These are phyloP conservation scores for Callimorpha dominula DNA, from an alignment of 2,888 invertebrate species.

Conservation along the genomic window DNA sequence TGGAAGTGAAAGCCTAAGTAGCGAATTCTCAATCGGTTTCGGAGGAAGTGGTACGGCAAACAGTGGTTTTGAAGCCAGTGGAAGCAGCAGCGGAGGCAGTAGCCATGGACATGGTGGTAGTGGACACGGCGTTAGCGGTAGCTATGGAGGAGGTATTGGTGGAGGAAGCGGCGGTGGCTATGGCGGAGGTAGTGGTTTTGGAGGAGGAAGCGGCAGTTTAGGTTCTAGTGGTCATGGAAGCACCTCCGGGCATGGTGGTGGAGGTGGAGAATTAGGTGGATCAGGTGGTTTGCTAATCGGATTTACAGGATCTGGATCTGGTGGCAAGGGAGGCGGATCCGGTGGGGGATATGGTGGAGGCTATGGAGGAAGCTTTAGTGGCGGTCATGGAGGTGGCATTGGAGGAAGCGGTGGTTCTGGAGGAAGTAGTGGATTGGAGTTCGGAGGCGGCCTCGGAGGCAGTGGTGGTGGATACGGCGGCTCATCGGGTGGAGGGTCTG, in stretches of 20 bases:
- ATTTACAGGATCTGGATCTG: slow-evolving; percentile 23
- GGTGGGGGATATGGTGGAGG: slow-evolving; percentile 23
- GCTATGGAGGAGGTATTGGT: slow-evolving; percentile 23
- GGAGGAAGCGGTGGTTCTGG: slow-evolving; percentile 8
- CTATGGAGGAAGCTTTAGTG: slow-evolving; percentile 17
- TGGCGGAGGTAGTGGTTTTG: slow-evolving; percentile 48
- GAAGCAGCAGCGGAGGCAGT: slow-evolving; percentile 15
- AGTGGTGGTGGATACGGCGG: slow-evolving; percentile 40
- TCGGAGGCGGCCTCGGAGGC: slow-evolving; percentile 24
- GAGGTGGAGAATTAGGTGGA: slow-evolving; percentile 35
- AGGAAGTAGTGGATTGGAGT: slow-evolving; percentile 29
- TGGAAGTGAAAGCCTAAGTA: not conserved
- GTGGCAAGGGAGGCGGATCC: slow-evolving; percentile 56
- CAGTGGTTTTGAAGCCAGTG: slow-evolving; percentile 38
- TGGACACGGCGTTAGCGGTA: slow-evolving; percentile 24
- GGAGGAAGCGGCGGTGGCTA: slow-evolving; percentile 36
- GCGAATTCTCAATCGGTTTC: not conserved
- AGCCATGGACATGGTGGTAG: slow-evolving; percentile 12
- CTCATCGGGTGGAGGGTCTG: not conserved
- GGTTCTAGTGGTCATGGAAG: slow-evolving; percentile 46
- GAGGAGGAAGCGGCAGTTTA: slow-evolving; percentile 43
- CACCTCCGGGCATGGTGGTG: slow-evolving; percentile 56
- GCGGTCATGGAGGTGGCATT: slow-evolving; percentile 23
- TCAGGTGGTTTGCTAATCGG: not conserved
- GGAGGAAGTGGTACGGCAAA: slow-evolving; percentile 46